A percentile compares a stretch with the other conserved stretches of the same genome.
These are phyloP conservation scores for Bruchidius siliquastri DNA, from an alignment of 2,888 invertebrate species.

Conservation along the genomic window DNA sequence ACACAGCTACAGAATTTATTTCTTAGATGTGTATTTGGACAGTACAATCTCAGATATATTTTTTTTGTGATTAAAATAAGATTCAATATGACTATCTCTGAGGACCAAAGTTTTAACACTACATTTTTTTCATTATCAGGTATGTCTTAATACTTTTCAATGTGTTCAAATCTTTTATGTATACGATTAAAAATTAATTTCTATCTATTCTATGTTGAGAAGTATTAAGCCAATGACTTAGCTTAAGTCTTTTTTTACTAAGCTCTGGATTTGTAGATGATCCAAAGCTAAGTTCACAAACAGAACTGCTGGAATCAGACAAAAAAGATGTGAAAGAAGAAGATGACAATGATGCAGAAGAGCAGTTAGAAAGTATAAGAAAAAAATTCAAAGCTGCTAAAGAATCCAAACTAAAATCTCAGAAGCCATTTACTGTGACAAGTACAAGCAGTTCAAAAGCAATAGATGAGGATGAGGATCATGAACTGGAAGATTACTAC, in stretches of 20 bases:
- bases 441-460: constrained; percentile 10
- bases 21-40: too few species aligned
- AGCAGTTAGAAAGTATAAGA: constrained; percentile 47
- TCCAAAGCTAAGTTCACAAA: constrained; percentile 78
- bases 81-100: too few species aligned
- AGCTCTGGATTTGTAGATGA: constrained; percentile 55
- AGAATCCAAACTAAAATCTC: constrained; percentile 26
- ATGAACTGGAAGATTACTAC: constrained; percentile 49
- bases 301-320: constrained; percentile 42
- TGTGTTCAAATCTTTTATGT: too few species aligned
- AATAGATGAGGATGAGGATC: constrained; percentile 40
- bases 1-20: too few species aligned
- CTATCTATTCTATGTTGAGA: too few species aligned
- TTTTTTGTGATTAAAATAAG: too few species aligned
- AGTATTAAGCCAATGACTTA: too few species aligned
- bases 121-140: too few species aligned
- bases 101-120: too few species aligned
- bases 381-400: constrained; percentile 46
- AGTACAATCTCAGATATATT: too few species aligned
- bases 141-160: too few species aligned
- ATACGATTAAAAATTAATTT: too few species aligned
- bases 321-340: constrained; percentile 37
- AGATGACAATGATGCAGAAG: constrained; percentile 34
- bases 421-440: constrained; percentile 2
- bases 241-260: not conserved